Evolutionary conservation across 2,888 invertebrate genomes (phyloP), one percentile per base, ranked within the genome.

Genomic region (Drosophila paranaensis): DNA sequence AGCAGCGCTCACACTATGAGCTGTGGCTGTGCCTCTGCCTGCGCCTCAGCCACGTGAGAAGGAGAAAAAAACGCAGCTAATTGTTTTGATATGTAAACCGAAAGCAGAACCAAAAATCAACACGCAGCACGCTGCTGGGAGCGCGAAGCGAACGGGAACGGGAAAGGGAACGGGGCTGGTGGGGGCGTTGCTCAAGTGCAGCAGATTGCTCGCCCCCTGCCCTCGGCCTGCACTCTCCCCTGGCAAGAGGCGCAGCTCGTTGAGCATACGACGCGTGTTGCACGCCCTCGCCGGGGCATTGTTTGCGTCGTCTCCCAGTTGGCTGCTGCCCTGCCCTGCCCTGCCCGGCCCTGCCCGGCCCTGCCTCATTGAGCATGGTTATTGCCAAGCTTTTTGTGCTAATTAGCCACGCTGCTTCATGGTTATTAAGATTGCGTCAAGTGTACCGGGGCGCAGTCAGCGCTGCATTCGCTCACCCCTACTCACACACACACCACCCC

Each of bases 401-500:
- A 91, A 91, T 91, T 91, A 91, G 91, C 91, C 83, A 89, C 90
- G 85, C 88, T 90, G 88, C 91, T 90, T 91, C 90, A 91, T 90
- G 91, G 91, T 91, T 91, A 91, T 91, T 91, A 91, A 91, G 91
- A 91, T 89, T 91, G 90, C 90, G 89, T 90, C 90, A 91, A 91
- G 91, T 91, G 90, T 82, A 72, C 88, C 82, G 71, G 74, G 69
- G 79, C 75, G 45, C 62, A 72, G 68, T 60, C 79, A 62, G 40
- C 58, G 72, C 69, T 74, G 80, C 77, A 77, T 53, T 76, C 69
- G 68, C 79, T 51, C 20, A 35, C 64, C 66, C 45, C 8, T 6
- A 33, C 30, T 33, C 30, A 20, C 45, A 11, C 58, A 2, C 42
- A 2, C 25, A 16, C 13, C 48, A n/a, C 13, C 42, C 43, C 42